These are phyloP conservation scores for Tillus elongatus DNA, from an alignment of 2,888 invertebrate genomes.

Conservation along the genomic window DNA sequence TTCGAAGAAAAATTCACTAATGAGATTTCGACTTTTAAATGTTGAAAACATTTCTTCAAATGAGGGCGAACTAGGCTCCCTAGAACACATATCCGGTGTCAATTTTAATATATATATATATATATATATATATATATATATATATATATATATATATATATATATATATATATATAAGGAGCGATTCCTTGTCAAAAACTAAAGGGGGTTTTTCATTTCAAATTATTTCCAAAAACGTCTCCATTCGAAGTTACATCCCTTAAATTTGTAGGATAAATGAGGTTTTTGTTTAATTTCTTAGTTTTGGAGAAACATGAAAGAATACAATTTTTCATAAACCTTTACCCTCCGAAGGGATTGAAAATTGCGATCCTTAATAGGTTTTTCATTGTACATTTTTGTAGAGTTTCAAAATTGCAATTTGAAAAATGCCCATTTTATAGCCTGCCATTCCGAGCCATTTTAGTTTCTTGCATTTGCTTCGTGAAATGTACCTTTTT, in stretches of 20 bases:
- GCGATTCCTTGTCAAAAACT: no score
- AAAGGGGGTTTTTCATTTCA: no score
- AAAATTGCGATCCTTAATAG: conserved; percentile 1
- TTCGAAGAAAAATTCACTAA: no score
- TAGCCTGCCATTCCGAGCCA: conserved; percentile 1
- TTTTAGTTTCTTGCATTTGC: background rate
- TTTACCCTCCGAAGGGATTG: conserved; percentile 2
- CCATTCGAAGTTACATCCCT: conserved; percentile 2
- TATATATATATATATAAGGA: no score
- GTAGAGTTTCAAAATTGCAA: conserved; percentile 3
- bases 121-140: no score
- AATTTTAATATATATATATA: no score
- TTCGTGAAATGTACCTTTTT: conserved; percentile 3
- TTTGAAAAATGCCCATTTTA: conserved; percentile 3
- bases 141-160: no score
- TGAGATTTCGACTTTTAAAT: no score
- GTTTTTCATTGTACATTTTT: background rate
- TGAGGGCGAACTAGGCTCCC: no score
- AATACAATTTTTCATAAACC: background rate
- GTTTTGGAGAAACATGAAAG: conserved; percentile 1
- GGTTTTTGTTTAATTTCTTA: conserved; percentile 1
- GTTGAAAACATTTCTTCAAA: no score
- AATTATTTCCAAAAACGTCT: conserved; percentile 1
- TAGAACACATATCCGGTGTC: no score
- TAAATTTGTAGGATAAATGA: background rate